Base-by-base conservation (phyloP, 2,113 vertebrate species). In the Uropsilus gracilis region DNA sequence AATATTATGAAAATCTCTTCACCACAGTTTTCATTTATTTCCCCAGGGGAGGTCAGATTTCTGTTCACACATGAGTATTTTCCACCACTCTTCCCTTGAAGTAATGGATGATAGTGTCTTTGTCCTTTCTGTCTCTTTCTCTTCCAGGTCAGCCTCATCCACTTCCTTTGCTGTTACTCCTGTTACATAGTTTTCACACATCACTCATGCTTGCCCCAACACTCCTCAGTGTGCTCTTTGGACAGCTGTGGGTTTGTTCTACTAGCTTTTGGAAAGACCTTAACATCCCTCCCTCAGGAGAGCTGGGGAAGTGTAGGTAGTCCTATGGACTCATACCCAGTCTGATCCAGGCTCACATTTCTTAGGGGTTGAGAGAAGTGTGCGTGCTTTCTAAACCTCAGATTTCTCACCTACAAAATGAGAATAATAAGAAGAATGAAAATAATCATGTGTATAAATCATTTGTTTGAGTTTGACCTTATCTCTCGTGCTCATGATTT, bases 381-480 rank as follows among this genome's bases (percentile, higher is more conserved):
- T 5, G 20, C 12, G 11, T 11, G 12, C 12, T 63, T 42, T 71
- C 63, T 86, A 66, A 89, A 26, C n/a, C 68, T 78, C 11, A 34
- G 5, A 30, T 63, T 94, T 86, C 55, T 84, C 28, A 42, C 48
- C n/a, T 76, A 28, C 32, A 42, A 42, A 89, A 78, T 78, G 57
- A 82, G 57, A 34, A 22, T 59, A 71, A 46, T 46, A 44, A 90
- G 53, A 55, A 1, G 6, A 17, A 37, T 53, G 57, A 63, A 34
- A 34, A 7, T 42, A 61, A 57, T 48, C 39, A 72, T 28, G 2
- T 61, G 0, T n/a, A 48, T 28, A 82, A 66, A 61, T 3, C 10
- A 89, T 4, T 72, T 68, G 7, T 37, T 69, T 94, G 32, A 5
- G 18, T 66, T 37, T 83, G 44, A 9, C 9, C 26, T 13, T 46